Base-by-base conservation (phyloP, 1,140 invertebrate species). In the Drosophila hydei region DNA sequence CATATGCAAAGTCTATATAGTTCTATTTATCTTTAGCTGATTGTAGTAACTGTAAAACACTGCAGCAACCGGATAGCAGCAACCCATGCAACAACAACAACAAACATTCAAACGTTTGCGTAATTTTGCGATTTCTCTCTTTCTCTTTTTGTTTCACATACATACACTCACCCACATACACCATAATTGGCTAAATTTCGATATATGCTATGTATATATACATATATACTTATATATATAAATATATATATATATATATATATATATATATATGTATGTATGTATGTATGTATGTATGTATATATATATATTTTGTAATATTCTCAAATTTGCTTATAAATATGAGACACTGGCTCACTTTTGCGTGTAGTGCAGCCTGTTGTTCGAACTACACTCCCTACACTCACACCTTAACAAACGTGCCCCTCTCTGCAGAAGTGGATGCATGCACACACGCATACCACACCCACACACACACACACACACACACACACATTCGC, bases 231-330 rank as follows among this genome's bases (percentile, higher is more conserved):
- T 40, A 40, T 40, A 40, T 40, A 40, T 11, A 33, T 33, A 2
- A 2, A 33, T 23, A 23, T 23, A 23, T 4, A 33, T 40, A n/a
- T 40, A 40, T 68, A 52, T 21, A 61, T 47, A 45, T 14, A 48
- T 55, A 71, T 64, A 71, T 63, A 62, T 55, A 71, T 64, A 71
- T 62, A 62, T 71, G n/a, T n/a, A n/a, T n/a, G n/a, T n/a, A n/a
- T n/a, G n/a, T n/a, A n/a, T n/a, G n/a, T n/a, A n/a, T n/a, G n/a
- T 30, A 30, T 30, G 27, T 30, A 30, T 67, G 56, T 18, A 59
- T 43, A 50, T 33, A 45, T 55, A 71, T 64, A 71, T 62, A 62
- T 71, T 55, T 71, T 71, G 19, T 70, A 64, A 51, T 33, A 70
- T 63, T 65, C 36, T 30, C 42, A 56, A 63, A 48, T 69, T 40